Conservation (phyloP, 2,888 invertebrate genomes). For the Philereme vetulata region DNA sequence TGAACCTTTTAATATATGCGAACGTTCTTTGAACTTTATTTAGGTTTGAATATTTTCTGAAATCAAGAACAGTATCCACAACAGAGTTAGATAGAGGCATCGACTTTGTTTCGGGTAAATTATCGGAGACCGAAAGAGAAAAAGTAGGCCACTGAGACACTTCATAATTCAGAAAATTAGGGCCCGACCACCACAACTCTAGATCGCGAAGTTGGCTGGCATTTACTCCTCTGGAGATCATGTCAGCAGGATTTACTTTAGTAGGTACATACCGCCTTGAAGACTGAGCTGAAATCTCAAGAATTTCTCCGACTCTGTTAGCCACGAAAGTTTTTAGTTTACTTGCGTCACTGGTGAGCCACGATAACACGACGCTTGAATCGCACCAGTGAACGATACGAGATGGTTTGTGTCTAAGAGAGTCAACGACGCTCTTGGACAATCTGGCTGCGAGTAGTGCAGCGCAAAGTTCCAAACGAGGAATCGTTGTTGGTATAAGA, state of each 20-base stretch:
- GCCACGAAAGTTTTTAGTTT: constrained; percentile 13
- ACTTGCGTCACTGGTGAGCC: constrained; percentile 1
- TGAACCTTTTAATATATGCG: too few relatives aligned
- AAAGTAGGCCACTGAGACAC: background rate
- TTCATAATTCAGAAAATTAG: background rate
- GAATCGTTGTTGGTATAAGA: constrained; percentile 2
- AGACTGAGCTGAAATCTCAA: background rate
- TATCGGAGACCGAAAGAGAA: background rate
- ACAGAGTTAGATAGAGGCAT: background rate
- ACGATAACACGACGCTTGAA: constrained; percentile 5
- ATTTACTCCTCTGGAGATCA: too few relatives aligned
- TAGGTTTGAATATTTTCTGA: too few relatives aligned
- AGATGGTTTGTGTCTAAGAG: too few relatives aligned
- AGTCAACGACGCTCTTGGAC: background rate
- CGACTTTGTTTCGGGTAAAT: background rate
- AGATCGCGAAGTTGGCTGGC: background rate
- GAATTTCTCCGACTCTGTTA: constrained; percentile 9
- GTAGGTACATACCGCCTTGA: constrained; percentile 14
- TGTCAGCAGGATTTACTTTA: constrained; percentile 10
- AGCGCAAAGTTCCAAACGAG: constrained; percentile 1
- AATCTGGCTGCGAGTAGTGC: background rate
- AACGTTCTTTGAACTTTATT: too few relatives aligned
- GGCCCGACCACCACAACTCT: background rate
- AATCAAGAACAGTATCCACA: too few relatives aligned
- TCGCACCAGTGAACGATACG: constrained; percentile 9